Evolutionary conservation across 2,888 invertebrate species (phyloP).

Genomic region (Petrolisthes manimaculis): DNA sequence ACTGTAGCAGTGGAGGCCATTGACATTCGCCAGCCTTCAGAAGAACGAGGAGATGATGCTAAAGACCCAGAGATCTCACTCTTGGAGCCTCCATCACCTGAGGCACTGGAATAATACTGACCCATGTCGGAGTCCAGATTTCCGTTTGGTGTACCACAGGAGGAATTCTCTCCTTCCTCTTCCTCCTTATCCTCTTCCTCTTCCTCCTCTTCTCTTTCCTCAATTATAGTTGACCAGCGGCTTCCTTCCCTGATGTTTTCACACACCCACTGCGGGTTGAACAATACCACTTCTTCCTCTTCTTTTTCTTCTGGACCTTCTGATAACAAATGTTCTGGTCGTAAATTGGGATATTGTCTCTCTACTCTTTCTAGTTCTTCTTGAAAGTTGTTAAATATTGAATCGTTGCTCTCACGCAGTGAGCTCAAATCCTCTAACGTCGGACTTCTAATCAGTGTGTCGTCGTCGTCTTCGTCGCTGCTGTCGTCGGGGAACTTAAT

Average conservation of each 20-base stretch:
- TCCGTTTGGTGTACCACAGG: not conserved
- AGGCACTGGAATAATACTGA: slow-evolving; percentile 57
- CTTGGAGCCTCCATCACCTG: slow-evolving; percentile 40
- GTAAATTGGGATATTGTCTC: slow-evolving; percentile 41
- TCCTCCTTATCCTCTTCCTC: slow-evolving; percentile 42
- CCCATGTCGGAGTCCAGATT: slow-evolving; percentile 58
- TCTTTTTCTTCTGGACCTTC: slow-evolving; percentile 10
- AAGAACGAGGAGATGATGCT: slow-evolving; percentile 57
- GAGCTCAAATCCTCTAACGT: slow-evolving; percentile 29
- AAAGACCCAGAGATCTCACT: slow-evolving; percentile 53
- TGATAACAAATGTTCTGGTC: slow-evolving; percentile 33
- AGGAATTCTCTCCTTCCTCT: slow-evolving; percentile 21
- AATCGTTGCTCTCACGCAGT: slow-evolving; percentile 20
- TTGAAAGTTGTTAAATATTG: slow-evolving; percentile 45
- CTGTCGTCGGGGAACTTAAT: slow-evolving; percentile 41
- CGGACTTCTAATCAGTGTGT: slow-evolving; percentile 33
- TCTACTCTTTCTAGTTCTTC: slow-evolving; percentile 46
- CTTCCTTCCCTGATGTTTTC: slow-evolving; percentile 10
- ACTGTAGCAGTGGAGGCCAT: slow-evolving; percentile 62
- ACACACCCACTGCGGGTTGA: slow-evolving; percentile 6
- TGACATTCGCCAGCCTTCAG: slow-evolving; percentile 62
- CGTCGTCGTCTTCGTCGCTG: slow-evolving; percentile 29
- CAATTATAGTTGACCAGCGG: slow-evolving; percentile 36
- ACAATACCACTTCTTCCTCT: not conserved
- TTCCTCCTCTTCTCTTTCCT: slow-evolving; percentile 48